Percentiles rank a stretch among this genome's conserved stretches.
Conservation (phyloP, 1,140 invertebrate species). For the Drosophila seguyi region DNA sequence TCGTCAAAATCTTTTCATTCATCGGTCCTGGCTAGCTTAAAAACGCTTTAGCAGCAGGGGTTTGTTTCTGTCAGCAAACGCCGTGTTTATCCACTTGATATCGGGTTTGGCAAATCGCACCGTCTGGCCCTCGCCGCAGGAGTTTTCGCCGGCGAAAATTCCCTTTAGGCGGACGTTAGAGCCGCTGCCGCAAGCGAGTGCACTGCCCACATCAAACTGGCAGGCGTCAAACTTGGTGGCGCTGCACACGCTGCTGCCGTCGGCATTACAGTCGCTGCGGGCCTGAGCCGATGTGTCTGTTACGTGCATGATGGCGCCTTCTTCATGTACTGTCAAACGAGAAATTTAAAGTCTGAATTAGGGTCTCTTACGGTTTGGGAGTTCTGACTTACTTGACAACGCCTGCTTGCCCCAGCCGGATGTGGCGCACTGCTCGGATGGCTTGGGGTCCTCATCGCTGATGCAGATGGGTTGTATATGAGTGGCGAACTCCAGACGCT, state of each 20-base stretch:
- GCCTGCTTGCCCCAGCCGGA: conserved; percentile 94
- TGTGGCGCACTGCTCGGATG: conserved; percentile 89
- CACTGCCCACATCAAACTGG: conserved; percentile 91
- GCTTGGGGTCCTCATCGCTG: conserved; percentile 84
- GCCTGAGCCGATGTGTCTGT: conserved; percentile 88
- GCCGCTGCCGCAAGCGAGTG: conserved; percentile 90
- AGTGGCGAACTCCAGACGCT: conserved; percentile 87
- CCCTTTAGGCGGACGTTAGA: conserved; percentile 90
- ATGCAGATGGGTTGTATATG: conserved; percentile 92
- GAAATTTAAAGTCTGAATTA: not conserved
- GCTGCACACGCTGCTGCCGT: conserved; percentile 84
- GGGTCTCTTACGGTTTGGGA: not conserved
- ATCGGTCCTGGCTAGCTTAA: conserved; percentile 18
- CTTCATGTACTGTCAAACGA: conserved; percentile 87
- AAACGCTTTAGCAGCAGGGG: conserved; percentile 72
- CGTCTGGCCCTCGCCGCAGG: conserved; percentile 83
- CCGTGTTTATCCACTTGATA: conserved; percentile 80
- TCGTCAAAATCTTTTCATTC: not conserved
- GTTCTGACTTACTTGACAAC: conserved; percentile 88
- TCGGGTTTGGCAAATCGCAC: conserved; percentile 82
- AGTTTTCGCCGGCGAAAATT: conserved; percentile 91
- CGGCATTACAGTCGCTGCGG: conserved; percentile 70
- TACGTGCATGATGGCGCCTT: conserved; percentile 90
- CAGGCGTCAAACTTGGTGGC: conserved; percentile 86
- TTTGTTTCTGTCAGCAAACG: conserved; percentile 75